A percentile compares a stretch with the other conserved stretches of the same genome.
Evolutionary conservation across 2,113 vertebrate species (phyloP).

Genomic region (Platichthys stellatus): DNA sequence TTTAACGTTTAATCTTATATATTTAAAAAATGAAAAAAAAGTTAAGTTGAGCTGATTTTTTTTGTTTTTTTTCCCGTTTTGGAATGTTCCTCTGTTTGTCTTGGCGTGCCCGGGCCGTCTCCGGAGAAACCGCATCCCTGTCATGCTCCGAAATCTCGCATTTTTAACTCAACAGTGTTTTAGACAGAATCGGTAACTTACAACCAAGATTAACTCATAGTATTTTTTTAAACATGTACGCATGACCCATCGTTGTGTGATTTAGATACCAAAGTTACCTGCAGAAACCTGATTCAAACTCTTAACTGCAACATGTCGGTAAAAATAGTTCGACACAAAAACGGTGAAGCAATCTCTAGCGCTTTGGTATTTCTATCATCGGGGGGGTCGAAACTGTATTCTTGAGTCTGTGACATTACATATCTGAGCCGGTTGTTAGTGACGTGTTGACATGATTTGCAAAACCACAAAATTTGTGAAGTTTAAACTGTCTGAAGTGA

Average conservation of each 20-base stretch:
- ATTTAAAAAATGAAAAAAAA: not conserved
- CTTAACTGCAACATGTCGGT: constrained; percentile 24
- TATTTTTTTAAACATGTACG: constrained; percentile 19
- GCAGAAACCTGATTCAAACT: constrained; percentile 23
- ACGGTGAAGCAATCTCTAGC: constrained; percentile 17
- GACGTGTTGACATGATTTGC: constrained; percentile 64
- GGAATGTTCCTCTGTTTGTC: constrained; percentile 10
- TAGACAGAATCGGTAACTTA: constrained; percentile 22
- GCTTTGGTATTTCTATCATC: constrained; percentile 37
- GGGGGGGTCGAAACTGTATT: constrained; percentile 22
- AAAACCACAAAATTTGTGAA: constrained; percentile 49
- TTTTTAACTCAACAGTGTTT: constrained; percentile 18
- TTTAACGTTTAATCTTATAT: constrained; percentile 54
- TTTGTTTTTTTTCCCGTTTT: constrained; percentile 14
- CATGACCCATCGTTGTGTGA: constrained; percentile 29
- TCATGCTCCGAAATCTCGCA: constrained; percentile 23
- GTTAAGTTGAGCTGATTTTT: constrained; percentile 44
- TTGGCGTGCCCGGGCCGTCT: constrained; percentile 28
- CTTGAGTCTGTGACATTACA: constrained; percentile 52
- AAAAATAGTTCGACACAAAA: constrained; percentile 11
- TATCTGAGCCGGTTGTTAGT: constrained; percentile 68
- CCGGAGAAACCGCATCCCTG: constrained; percentile 13
- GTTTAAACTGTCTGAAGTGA: constrained; percentile 67
- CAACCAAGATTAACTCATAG: constrained; percentile 7
- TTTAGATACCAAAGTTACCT: constrained; percentile 63